These are phyloP conservation scores for Andrena bicolor DNA, from an alignment of 2,888 invertebrate species.

Conservation along the genomic window DNA sequence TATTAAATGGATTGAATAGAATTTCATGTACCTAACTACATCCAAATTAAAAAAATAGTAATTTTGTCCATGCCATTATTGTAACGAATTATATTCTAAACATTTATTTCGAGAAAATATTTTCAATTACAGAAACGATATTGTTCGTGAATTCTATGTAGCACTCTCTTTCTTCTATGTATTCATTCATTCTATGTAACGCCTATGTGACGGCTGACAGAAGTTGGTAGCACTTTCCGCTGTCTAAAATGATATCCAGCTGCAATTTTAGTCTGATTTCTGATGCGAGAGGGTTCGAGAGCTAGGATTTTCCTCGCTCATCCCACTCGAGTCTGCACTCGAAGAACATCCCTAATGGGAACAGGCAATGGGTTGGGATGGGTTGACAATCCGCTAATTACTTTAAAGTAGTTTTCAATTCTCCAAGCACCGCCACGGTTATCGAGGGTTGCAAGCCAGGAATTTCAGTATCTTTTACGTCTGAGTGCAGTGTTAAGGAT, in stretches of 20 bases:
- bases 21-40: too few species aligned
- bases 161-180: too few species aligned
- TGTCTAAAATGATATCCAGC: slow-evolving; percentile 55
- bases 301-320: slow-evolving; percentile 70
- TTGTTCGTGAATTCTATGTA: too few species aligned
- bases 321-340: slow-evolving; percentile 74
- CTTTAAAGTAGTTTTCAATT: slow-evolving; percentile 83
- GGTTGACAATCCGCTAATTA: slow-evolving; percentile 84
- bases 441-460: slow-evolving; percentile 52
- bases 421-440: slow-evolving; percentile 54
- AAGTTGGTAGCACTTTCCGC: slow-evolving; percentile 25
- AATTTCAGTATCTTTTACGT: slow-evolving; percentile 40
- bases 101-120: too few species aligned
- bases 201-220: background rate
- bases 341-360: slow-evolving; percentile 80
- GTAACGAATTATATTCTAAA: too few species aligned
- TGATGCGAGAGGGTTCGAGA: slow-evolving; percentile 66
- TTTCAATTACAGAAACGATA: too few species aligned
- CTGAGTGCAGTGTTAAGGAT: background rate
- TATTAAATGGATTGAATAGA: too few species aligned
- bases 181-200: background rate
- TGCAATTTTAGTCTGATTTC: slow-evolving; percentile 63
- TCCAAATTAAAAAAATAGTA: too few species aligned
- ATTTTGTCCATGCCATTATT: too few species aligned
- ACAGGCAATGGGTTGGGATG: slow-evolving; percentile 77